Evolutionary conservation across 1,140 invertebrate genomes (phyloP), one percentile per base, ranked within the genome.

Genomic region (Archivesica marissinica): DNA sequence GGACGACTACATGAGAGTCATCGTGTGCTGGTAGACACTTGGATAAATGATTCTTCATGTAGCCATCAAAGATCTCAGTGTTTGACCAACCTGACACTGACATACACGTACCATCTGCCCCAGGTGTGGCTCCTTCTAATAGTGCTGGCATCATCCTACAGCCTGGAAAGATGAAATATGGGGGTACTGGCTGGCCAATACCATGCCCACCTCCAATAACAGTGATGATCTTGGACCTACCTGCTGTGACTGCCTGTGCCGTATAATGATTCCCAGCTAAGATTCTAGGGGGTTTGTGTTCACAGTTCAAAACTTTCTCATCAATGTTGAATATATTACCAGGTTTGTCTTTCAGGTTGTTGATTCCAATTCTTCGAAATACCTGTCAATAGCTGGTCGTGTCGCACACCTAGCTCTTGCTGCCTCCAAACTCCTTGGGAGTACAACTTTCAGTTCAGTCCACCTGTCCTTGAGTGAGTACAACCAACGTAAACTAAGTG

Each of bases 101-200:
- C 9, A 86, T 61, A n/a, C n/a, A n/a, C 20, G n/a, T 25, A 2
- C 35, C 61, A 39, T 38, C 61, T 44, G 47, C 59, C 4, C 79
- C 85, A 28, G 56, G 50, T 20, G 13, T 76, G 23, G 41, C 59
- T 35, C 47, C 79, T 59, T 70, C 38, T 38, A 82, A 28, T 13
- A 86, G 56, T 78, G 91, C 89, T 25, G 82, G 80, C 66, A 92
- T 93, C 66, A 92, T 79, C 33, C 91, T 76, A 0, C 87, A 89
- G 38, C 93, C 91, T 79, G 93, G 93, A 74, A 94, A 95, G 20
- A 94, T 64, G 41, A 94, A 92, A 88, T 92, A 93, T 25, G 92
- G 91, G 7, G 92, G 92, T 50, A 94, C 89, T 50, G n/a, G 20
- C 28, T 72, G 68, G 13, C 68, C 68, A n/a, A 72, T 44, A 47